phyloP scores from a whole-genome alignment of 2,797 vertebrate genomes.

The Lepilemur ruficaudatus region DNA sequence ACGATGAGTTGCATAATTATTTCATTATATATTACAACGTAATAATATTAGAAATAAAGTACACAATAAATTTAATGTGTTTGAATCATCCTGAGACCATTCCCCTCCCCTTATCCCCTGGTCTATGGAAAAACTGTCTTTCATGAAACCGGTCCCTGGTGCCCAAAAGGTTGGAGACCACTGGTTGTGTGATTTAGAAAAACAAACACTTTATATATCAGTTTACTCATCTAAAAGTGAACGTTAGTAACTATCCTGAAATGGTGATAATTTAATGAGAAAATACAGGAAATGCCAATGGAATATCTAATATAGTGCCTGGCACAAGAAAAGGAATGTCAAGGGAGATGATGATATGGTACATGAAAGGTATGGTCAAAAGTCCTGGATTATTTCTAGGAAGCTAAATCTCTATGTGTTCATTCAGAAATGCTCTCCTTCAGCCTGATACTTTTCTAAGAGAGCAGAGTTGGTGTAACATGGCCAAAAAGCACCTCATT shows the following conservation, averaged over 20 bases:
- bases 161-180: too few species aligned
- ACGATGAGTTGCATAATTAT: too few species aligned
- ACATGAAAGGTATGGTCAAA: not conserved
- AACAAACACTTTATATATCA: not conserved
- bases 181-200: not conserved
- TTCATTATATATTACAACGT: too few species aligned
- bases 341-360: not conserved
- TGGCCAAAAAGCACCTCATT: not conserved
- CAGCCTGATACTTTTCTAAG: not conserved
- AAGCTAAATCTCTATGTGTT: not conserved
- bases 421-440: not conserved
- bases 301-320: not conserved
- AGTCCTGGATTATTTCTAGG: not conserved
- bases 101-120: too few species aligned
- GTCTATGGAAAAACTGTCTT: too few species aligned
- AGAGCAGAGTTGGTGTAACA: not conserved
- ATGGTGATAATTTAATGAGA: not conserved
- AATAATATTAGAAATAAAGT: too few species aligned
- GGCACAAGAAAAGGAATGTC: not conserved
- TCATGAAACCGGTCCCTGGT: too few species aligned
- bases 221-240: not conserved
- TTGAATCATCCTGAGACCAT: too few species aligned
- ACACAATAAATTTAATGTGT: too few species aligned
- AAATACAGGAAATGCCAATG: not conserved
- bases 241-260: not conserved